phyloP scores from a whole-genome alignment of 2,888 invertebrate species.

The Macaria liturata region DNA sequence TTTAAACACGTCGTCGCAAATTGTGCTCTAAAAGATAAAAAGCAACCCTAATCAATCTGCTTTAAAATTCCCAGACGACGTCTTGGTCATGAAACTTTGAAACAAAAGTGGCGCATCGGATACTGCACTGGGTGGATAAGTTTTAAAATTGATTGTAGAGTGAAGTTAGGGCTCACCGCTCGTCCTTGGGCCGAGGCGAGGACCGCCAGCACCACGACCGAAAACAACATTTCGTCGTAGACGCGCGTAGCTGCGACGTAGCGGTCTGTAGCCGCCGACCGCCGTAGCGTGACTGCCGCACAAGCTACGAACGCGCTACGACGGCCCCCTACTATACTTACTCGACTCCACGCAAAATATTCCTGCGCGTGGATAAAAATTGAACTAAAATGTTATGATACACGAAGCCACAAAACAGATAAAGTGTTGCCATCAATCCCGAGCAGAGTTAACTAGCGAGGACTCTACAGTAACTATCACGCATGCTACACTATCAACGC shows the following conservation, averaged over 20 bases:
- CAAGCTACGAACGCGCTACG: constrained; percentile 37
- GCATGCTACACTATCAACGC: constrained; percentile 13
- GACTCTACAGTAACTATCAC: constrained; percentile 17
- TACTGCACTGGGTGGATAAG: constrained; percentile 24
- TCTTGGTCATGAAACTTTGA: constrained; percentile 35
- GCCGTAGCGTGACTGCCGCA: constrained; percentile 77
- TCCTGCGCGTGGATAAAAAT: no score
- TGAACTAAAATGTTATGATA: no score
- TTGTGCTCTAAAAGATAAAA: constrained; percentile 3
- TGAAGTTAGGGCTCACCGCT: constrained; percentile 68
- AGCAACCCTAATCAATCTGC: constrained; percentile 4
- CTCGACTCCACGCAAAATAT: no score
- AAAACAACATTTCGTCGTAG: constrained; percentile 69
- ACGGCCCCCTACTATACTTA: constrained; percentile 18
- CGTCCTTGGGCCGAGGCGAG: constrained; percentile 76
- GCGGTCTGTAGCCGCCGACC: constrained; percentile 56
- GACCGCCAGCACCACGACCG: constrained; percentile 67
- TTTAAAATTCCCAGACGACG: constrained; percentile 18
- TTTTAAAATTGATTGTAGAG: constrained; percentile 31
- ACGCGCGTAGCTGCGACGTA: constrained; percentile 52
- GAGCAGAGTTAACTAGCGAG: no score
- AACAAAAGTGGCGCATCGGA: constrained; percentile 33
- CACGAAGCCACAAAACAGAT: no score
- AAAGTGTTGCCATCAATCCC: no score
- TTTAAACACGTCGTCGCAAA: no score